These are phyloP conservation scores for Podilymbus podiceps DNA, from an alignment of 2,113 vertebrate genomes.

Conservation along the genomic window DNA sequence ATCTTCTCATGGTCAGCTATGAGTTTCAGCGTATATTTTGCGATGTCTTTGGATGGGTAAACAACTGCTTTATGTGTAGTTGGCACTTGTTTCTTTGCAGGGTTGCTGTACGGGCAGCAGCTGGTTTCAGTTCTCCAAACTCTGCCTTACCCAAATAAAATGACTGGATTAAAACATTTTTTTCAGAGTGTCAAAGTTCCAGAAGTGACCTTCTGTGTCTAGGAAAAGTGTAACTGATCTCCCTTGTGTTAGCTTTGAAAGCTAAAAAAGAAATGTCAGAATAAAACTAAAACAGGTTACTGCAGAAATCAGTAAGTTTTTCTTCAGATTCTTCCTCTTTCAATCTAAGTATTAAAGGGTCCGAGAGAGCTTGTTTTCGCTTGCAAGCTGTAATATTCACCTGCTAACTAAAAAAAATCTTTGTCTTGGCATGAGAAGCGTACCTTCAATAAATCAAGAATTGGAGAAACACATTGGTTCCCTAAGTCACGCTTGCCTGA, in stretches of 20 bases:
- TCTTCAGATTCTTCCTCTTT: neutral
- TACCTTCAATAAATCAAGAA: neutral
- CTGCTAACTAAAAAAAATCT: neutral
- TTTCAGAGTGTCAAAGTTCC: neutral
- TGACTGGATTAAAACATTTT: neutral
- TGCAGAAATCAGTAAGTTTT: neutral
- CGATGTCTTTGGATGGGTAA: neutral
- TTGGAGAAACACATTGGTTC: neutral
- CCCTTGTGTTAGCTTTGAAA: neutral
- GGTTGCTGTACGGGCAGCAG: fast-evolving
- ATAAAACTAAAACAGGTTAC: neutral
- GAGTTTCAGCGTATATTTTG: neutral
- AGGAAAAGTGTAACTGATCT: neutral
- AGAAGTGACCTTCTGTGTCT: neutral
- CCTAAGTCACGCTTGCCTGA: neutral
- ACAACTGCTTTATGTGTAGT: neutral
- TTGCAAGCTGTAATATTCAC: neutral
- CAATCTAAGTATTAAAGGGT: neutral
- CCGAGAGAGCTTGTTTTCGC: neutral
- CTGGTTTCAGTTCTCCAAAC: neutral
- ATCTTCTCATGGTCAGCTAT: neutral
- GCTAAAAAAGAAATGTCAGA: neutral
- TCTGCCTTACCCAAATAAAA: neutral
- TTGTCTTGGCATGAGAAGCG: neutral
- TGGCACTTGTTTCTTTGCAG: neutral